Conservation (phyloP, 1,140 invertebrate genomes). For the Calephelis virginiensis region DNA sequence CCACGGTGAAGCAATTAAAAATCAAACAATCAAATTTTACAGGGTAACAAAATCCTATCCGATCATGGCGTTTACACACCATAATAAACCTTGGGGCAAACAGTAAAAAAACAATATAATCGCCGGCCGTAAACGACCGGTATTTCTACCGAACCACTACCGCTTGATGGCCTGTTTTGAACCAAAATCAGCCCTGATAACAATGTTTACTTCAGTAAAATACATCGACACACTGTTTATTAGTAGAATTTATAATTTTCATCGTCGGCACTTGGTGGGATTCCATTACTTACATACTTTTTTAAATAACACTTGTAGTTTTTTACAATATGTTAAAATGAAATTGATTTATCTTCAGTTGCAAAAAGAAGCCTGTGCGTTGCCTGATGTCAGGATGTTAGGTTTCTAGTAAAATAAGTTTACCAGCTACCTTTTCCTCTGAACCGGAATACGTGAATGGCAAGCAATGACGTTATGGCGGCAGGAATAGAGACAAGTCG, state of each 20-base stretch:
- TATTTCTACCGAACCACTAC: slow-evolving; percentile 39
- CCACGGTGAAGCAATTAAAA: slow-evolving; percentile 59
- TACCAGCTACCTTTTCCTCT: too few relatives aligned
- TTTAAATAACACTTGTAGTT: too few relatives aligned
- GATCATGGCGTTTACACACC: slow-evolving; percentile 50
- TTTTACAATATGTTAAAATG: too few relatives aligned
- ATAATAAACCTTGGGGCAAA: slow-evolving; percentile 50
- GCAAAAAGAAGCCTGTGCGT: too few relatives aligned
- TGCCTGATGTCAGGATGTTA: too few relatives aligned
- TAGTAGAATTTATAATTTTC: neutral
- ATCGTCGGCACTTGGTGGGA: too few relatives aligned
- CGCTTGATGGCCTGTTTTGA: slow-evolving; percentile 22
- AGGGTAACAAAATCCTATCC: slow-evolving; percentile 57
- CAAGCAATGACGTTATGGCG: too few relatives aligned
- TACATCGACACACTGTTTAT: neutral
- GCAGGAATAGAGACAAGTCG: too few relatives aligned
- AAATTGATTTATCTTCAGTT: too few relatives aligned
- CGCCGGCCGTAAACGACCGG: slow-evolving; percentile 53
- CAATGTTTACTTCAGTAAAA: slow-evolving; percentile 7
- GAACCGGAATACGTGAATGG: too few relatives aligned
- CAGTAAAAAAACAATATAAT: slow-evolving; percentile 57
- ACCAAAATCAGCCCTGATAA: neutral
- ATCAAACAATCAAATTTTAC: slow-evolving; percentile 62
- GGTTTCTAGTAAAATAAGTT: too few relatives aligned
- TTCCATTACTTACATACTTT: too few relatives aligned